These are phyloP conservation scores for Acanthaster planci DNA, from an alignment of 35 echinoderm and acorn worm genomes.

Conservation along the genomic window DNA sequence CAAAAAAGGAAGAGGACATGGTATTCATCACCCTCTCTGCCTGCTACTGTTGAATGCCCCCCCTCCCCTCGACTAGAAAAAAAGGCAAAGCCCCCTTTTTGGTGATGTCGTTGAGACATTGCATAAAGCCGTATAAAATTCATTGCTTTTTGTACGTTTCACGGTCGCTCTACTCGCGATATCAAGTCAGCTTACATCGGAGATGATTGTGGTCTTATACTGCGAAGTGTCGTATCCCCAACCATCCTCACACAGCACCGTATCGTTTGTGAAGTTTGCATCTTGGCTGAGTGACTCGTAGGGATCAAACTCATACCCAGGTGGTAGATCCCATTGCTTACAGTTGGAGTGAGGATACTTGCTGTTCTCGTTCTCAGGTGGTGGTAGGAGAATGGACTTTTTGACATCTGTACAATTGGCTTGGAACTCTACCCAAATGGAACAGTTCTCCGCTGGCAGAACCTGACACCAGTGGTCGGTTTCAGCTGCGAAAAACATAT, in stretches of 20 bases:
- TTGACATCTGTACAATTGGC: slow-evolving; percentile 38
- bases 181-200: slow-evolving; percentile 41
- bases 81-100: too few relatives aligned
- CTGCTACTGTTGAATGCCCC: too few relatives aligned
- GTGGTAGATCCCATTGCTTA: background rate
- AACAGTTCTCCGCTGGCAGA: slow-evolving; percentile 1
- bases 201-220: slow-evolving; percentile 45
- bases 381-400: slow-evolving; percentile 13
- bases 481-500: slow-evolving; percentile 12
- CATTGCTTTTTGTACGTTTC: too few relatives aligned
- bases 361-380: background rate
- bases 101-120: too few relatives aligned
- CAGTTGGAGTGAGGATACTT: slow-evolving; percentile 9
- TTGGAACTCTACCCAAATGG: background rate
- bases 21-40: too few relatives aligned
- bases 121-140: too few relatives aligned
- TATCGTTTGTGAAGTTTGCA: background rate
- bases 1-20: too few relatives aligned
- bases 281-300: background rate
- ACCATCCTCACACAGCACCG: slow-evolving; percentile 26
- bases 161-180: too few relatives aligned
- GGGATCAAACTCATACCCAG: background rate
- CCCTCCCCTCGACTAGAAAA: too few relatives aligned
- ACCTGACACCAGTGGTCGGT: slow-evolving; percentile 40
- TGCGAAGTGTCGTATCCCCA: slow-evolving; percentile 57